Evolutionary conservation across 1,140 invertebrate species (phyloP).

Genomic region (Diorhabda carinulata): DNA sequence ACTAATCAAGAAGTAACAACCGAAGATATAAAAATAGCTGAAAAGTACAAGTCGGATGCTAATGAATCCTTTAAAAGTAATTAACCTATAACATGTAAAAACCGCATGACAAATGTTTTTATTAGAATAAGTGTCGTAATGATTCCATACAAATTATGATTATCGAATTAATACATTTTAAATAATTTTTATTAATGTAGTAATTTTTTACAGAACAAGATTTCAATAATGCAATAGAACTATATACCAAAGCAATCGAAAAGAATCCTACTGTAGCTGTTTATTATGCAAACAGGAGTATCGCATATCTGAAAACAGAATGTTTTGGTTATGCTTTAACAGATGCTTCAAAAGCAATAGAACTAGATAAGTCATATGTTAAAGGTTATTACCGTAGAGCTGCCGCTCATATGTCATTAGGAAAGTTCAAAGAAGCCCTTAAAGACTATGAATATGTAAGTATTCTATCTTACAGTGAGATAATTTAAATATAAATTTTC

Average conservation of each 20-base stretch:
- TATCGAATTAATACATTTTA: too few relatives aligned
- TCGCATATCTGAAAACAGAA: conserved; percentile 89
- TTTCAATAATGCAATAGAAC: conserved; percentile 82
- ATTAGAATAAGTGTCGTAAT: not conserved
- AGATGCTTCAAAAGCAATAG: conserved; percentile 90
- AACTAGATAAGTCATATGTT: conserved; percentile 83
- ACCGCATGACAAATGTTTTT: conserved; percentile 5
- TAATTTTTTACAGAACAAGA: conserved; percentile 72
- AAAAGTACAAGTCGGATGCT: conserved; percentile 76
- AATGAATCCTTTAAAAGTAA: conserved; percentile 83
- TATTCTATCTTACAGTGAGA: conserved; percentile 7
- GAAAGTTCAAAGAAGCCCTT: conserved; percentile 94
- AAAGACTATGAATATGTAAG: conserved; percentile 94
- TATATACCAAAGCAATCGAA: conserved; percentile 90
- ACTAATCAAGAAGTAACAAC: conserved; percentile 22
- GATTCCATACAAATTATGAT: too few relatives aligned
- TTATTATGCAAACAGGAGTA: conserved; percentile 91
- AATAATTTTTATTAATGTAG: too few relatives aligned
- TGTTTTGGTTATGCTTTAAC: conserved; percentile 88
- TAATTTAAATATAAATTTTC: too few relatives aligned
- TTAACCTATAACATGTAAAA: conserved; percentile 23
- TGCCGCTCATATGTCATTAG: conserved; percentile 93
- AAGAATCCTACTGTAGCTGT: conserved; percentile 77
- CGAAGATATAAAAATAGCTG: conserved; percentile 57
- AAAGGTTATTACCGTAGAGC: conserved; percentile 96